These are phyloP conservation scores for Reticulitermes lucifugus DNA, from an alignment of 2,888 invertebrate species.

Conservation along the genomic window DNA sequence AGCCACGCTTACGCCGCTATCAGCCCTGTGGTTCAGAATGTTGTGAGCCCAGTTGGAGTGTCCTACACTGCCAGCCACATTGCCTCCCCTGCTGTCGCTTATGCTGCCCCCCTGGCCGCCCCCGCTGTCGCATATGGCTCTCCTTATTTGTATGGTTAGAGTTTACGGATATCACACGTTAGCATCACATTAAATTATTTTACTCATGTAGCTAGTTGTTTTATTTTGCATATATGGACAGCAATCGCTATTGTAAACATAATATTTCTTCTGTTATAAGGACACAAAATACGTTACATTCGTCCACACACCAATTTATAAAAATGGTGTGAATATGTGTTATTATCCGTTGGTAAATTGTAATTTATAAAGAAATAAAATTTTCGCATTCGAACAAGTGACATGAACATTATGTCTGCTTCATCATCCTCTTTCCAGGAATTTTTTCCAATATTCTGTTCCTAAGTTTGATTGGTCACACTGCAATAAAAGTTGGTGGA, in stretches of 20 bases:
- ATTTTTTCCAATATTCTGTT: no score
- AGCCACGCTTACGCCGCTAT: constrained; percentile 66
- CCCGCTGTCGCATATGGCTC: constrained; percentile 41
- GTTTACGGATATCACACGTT: neutral
- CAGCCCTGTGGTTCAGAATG: constrained; percentile 62
- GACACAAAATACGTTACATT: neutral
- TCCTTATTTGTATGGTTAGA: constrained; percentile 1
- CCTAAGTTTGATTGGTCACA: no score
- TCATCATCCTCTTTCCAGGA: no score
- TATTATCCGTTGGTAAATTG: neutral
- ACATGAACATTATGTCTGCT: no score
- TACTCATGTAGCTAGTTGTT: neutral
- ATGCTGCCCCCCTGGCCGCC: constrained; percentile 48
- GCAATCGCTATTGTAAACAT: neutral
- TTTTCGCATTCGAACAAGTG: neutral
- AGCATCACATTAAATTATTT: neutral
- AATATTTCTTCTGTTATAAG: neutral
- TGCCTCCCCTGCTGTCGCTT: constrained; percentile 43
- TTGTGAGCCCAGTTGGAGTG: constrained; percentile 61
- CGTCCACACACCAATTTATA: neutral
- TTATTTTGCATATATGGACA: neutral
- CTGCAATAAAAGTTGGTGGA: no score
- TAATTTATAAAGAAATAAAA: constrained; percentile 17
- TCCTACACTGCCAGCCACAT: constrained; percentile 59
- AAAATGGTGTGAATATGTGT: neutral